Evolutionary conservation across 2,888 invertebrate genomes (phyloP).

Genomic region (Dendrolimus houi): DNA sequence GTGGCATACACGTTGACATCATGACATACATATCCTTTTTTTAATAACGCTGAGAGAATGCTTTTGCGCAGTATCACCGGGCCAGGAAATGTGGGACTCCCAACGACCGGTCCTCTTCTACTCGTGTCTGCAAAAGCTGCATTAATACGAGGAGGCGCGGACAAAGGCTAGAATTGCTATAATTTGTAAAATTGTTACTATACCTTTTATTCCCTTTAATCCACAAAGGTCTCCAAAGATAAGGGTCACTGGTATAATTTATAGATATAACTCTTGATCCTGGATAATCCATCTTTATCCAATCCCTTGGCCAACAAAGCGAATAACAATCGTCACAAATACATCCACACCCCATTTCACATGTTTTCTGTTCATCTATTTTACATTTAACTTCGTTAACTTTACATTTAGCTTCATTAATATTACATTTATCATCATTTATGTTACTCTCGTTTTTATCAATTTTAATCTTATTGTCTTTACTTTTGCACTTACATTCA

Average conservation of each 20-base stretch:
- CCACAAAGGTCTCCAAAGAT: conserved; percentile 87
- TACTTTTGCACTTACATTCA: conserved; percentile 2
- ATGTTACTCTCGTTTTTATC: conserved; percentile 7
- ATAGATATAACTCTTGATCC: conserved; percentile 86
- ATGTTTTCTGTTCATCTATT: conserved; percentile 22
- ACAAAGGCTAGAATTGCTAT: no score
- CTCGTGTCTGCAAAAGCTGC: no score
- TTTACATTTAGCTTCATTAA: conserved; percentile 13
- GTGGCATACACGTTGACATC: no score
- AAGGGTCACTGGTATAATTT: conserved; percentile 88
- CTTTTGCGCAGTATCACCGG: no score
- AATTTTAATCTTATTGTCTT: conserved; percentile 1
- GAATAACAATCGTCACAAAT: conserved; percentile 72
- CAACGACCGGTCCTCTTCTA: no score
- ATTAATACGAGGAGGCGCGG: no score
- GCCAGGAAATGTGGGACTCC: no score
- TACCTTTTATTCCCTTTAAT: conserved; percentile 79
- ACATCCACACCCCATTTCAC: conserved; percentile 56
- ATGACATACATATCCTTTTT: no score
- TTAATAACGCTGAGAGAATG: no score
- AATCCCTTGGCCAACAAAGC: conserved; percentile 90
- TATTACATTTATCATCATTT: conserved; percentile 11
- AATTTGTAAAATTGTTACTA: conserved; percentile 2
- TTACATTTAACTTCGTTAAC: conserved; percentile 21
- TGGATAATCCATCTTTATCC: conserved; percentile 87